Conservation (phyloP, 2,113 vertebrate species). For the Sarotherodon lohbergeri region DNA sequence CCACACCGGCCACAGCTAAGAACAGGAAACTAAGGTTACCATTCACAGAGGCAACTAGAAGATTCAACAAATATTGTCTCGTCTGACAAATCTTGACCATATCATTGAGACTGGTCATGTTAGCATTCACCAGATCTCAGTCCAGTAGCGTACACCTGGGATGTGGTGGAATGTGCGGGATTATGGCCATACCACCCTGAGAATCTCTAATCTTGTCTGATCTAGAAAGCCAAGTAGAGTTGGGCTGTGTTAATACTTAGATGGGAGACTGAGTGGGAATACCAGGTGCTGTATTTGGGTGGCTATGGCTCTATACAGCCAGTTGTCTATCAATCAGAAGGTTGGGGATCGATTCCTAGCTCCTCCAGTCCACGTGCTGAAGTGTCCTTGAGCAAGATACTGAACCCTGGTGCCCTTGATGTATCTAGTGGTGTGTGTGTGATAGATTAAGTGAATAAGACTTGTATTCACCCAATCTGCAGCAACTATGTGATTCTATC, state of each 20-base stretch:
- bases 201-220: not conserved
- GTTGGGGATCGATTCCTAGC: accelerated
- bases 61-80: not conserved
- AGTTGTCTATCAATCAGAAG: not conserved
- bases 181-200: not conserved
- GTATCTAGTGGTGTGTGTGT: not conserved
- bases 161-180: accelerated
- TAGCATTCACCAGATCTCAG: not conserved
- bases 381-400: not conserved
- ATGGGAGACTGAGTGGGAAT: not conserved
- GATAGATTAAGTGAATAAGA: not conserved
- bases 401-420: not conserved
- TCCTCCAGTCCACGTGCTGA: accelerated
- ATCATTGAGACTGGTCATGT: not conserved
- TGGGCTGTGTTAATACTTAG: not conserved
- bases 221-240: not conserved
- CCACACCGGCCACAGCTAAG: not conserved
- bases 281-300: not conserved
- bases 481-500: not conserved
- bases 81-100: not conserved
- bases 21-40: not conserved
- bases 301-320: not conserved
- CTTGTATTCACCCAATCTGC: not conserved
- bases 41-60: not conserved
- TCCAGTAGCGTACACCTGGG: not conserved